A percentile compares a stretch with the other conserved stretches of the same genome.
These are phyloP conservation scores for Ranitomeya variabilis DNA, from an alignment of 2,113 vertebrate genomes.

Conservation along the genomic window DNA sequence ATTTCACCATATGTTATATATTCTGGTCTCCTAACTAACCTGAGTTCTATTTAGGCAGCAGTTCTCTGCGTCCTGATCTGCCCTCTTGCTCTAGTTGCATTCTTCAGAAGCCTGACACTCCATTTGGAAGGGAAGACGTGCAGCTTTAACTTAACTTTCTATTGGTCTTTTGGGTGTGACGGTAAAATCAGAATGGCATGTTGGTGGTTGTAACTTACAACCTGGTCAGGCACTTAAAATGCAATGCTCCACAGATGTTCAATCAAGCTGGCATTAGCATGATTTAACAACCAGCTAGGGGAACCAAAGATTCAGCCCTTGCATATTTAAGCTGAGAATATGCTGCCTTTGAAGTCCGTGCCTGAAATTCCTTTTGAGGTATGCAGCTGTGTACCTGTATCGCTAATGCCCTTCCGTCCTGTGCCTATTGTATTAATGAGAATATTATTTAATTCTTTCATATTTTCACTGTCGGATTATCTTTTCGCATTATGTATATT, in stretches of 20 bases:
- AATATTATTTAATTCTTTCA: not conserved
- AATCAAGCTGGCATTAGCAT: slow-evolving; percentile 50
- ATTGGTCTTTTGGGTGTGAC: slow-evolving; percentile 45
- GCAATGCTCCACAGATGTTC: slow-evolving; percentile 55
- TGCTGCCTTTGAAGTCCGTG: not conserved
- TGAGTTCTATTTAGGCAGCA: not conserved
- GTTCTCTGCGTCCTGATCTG: not conserved
- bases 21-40: no score
- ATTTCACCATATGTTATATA: no score
- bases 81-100: not conserved
- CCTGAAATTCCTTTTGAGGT: slow-evolving; percentile 6
- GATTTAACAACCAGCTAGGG: slow-evolving; percentile 36
- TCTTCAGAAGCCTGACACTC: not conserved
- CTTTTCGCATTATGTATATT: not conserved
- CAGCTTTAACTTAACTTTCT: not conserved
- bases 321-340: slow-evolving; percentile 17
- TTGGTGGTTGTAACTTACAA: slow-evolving; percentile 46
- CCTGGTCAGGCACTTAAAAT: slow-evolving; percentile 39
- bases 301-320: not conserved
- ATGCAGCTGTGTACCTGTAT: slow-evolving; percentile 31
- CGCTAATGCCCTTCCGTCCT: not conserved
- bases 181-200: slow-evolving; percentile 33
- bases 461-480: not conserved
- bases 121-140: not conserved
- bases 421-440: slow-evolving; percentile 6